Conservation (phyloP, 2,888 invertebrate species). For the Frankliniella intonsa region DNA sequence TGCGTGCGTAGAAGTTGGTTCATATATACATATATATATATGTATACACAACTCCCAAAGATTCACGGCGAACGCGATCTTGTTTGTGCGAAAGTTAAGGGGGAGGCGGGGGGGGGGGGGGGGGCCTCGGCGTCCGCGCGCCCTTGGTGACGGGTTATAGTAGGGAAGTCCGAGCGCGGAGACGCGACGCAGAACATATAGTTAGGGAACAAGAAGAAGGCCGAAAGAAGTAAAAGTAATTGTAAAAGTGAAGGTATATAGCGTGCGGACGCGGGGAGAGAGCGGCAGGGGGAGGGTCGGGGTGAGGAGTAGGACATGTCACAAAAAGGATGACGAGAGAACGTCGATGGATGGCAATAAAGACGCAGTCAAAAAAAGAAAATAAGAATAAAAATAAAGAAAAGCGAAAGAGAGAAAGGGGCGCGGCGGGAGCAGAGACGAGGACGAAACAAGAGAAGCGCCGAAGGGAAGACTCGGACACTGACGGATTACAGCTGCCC, state of each 20-base stretch:
- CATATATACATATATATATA: not conserved
- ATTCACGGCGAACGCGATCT: constrained; percentile 12
- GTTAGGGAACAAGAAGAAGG: no score
- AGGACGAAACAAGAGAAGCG: not conserved
- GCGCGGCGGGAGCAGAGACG: not conserved
- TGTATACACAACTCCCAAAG: no score
- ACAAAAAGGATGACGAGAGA: no score
- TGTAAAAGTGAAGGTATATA: no score
- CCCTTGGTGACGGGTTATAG: not conserved
- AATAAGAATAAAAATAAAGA: not conserved
- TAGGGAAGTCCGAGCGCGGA: no score
- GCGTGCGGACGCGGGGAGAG: no score
- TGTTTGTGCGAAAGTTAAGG: not conserved
- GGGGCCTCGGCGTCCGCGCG: not conserved
- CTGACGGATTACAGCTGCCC: not conserved
- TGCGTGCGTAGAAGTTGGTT: no score
- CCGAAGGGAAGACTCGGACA: not conserved
- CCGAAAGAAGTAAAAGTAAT: no score
- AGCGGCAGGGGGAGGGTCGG: no score
- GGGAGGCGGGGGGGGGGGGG: no score
- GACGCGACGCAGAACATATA: no score
- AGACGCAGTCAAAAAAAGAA: not conserved
- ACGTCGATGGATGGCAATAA: not conserved
- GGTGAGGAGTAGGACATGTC: no score
- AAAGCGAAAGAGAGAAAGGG: not conserved